Evolutionary conservation across 2,113 vertebrate species (phyloP).

Genomic region (Sinocyclocheilus anophthalmus): DNA sequence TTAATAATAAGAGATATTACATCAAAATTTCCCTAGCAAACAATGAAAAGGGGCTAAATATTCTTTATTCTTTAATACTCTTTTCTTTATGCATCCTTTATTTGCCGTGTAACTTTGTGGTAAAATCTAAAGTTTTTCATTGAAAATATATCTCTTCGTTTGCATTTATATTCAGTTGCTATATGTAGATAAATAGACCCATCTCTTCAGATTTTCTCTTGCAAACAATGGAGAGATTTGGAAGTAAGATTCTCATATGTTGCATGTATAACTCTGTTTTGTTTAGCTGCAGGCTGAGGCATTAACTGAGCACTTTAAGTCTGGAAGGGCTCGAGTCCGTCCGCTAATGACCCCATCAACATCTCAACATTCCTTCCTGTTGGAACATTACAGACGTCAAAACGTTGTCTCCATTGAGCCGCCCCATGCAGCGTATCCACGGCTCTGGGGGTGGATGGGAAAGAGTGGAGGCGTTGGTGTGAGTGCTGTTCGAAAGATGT

Average conservation of each 20-base stretch:
- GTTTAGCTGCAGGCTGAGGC: not conserved
- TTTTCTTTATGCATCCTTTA: too few species aligned
- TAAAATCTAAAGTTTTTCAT: not conserved
- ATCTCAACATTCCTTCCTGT: constrained; percentile 21
- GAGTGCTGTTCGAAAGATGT: not conserved
- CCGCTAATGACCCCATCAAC: constrained; percentile 6
- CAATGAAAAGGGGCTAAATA: too few species aligned
- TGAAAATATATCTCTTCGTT: not conserved
- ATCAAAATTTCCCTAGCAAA: too few species aligned
- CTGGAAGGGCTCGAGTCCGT: not conserved
- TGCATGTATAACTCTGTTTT: not conserved
- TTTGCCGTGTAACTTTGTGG: not conserved
- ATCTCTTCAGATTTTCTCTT: too few species aligned
- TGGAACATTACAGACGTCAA: constrained; percentile 27
- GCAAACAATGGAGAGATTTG: too few species aligned
- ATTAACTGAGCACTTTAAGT: constrained; percentile 10
- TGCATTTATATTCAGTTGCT: not conserved
- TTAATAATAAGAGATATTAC: too few species aligned
- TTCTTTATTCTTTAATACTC: too few species aligned
- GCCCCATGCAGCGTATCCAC: not conserved
- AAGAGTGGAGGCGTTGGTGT: not conserved
- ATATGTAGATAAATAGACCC: not conserved
- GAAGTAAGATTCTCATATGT: not conserved
- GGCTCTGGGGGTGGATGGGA: not conserved
- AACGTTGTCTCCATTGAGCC: not conserved